Evolutionary conservation across 1,140 invertebrate genomes (phyloP), one percentile per base, ranked within the genome.

Genomic region (Microplitis mediator): DNA sequence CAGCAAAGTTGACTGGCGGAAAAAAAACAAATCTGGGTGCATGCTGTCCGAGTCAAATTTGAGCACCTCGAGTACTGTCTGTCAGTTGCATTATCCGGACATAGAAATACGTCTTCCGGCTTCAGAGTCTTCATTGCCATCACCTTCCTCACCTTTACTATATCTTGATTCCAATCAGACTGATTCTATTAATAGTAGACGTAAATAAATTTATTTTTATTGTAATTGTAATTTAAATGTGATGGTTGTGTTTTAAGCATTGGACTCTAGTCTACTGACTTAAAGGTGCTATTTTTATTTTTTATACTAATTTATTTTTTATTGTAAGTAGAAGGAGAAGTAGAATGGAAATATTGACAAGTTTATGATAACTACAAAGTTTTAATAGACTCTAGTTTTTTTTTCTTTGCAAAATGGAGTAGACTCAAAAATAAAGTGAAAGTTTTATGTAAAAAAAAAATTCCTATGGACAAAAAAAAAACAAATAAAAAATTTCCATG

Each of bases 1-100:
- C 11, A 39, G 75, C 32, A 77, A 71, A 74, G 69, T 62, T 16
- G 73, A 75, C 45, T 79, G 73, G 69, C 79, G 77, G 61, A 74
- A 77, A 56, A 73, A 71, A 31, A 81, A 45, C 39, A 45, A 79
- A 74, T 77, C 78, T 61, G 76, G 75, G 23, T 82, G 81, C 52
- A 82, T 85, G 76, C 69, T 82, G 11, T 84, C 84, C 0, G 84
- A 86, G 72, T 85, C 85, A 23, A 87, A 82, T 4, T 32, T 85
- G 32, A 85, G 82, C 69, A 86, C 83, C 14, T 86, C 84, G 0
- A 86, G 82, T 69, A 85, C 85, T 1, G 82, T 81, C 61, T 86
- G 83, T 77, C 84, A 84, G 70, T 77, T 86, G 56, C 84, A 87
- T 65, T 82, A 81, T 64, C 80, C 82, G 34, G 86, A 87, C 73